These are phyloP conservation scores for Cavia porcellus DNA, from an alignment of 2,113 vertebrate genomes.

Conservation along the genomic window DNA sequence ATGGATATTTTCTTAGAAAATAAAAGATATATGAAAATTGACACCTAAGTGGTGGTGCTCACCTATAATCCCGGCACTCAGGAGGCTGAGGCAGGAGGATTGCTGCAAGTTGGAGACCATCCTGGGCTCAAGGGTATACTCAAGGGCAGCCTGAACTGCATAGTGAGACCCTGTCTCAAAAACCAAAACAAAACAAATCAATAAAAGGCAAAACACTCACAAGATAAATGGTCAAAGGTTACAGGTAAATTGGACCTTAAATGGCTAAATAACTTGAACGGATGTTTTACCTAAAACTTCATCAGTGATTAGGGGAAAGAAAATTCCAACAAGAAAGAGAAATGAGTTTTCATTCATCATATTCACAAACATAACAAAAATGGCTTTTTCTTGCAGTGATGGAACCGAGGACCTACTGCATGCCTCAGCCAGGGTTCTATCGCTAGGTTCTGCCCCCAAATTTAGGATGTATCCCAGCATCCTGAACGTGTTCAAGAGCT, in stretches of 20 bases:
- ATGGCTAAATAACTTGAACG: too few species aligned
- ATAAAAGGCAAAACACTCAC: too few species aligned
- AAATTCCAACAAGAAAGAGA: not conserved
- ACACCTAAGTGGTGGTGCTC: not conserved
- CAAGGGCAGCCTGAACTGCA: not conserved
- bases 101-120: not conserved
- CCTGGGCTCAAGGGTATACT: not conserved
- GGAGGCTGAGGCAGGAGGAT: not conserved
- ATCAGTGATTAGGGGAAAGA: not conserved
- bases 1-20: too few species aligned
- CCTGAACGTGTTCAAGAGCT: not conserved
- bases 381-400: not conserved
- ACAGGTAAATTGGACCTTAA: too few species aligned
- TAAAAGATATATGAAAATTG: not conserved
- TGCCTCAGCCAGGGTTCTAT: not conserved
- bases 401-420: not conserved
- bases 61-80: not conserved
- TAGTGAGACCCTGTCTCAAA: too few species aligned
- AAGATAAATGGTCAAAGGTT: too few species aligned
- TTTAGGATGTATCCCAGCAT: not conserved
- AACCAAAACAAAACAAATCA: too few species aligned
- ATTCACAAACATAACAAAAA: not conserved
- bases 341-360: not conserved
- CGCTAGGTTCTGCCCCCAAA: not conserved
- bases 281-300: not conserved